Evolutionary conservation across 2,888 invertebrate species (phyloP).

Genomic region (Philopedon plagiatum): DNA sequence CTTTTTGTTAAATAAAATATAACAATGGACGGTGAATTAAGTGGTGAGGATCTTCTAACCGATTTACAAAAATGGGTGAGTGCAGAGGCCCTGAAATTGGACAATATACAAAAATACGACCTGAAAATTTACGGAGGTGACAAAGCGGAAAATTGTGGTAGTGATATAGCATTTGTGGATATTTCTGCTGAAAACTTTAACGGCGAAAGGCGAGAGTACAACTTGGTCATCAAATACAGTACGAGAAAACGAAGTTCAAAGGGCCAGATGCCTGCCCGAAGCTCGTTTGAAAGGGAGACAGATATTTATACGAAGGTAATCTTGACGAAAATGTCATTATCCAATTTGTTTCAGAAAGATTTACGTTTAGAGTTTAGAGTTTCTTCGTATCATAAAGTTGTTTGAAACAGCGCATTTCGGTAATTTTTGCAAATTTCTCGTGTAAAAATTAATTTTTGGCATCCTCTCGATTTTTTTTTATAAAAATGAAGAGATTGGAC

Average conservation of each 20-base stretch:
- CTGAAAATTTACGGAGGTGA: conserved; percentile 47
- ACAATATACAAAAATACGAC: conserved; percentile 48
- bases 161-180: conserved; percentile 48
- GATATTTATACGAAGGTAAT: conserved; percentile 42
- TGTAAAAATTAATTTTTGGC: too few species aligned
- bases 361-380: too few species aligned
- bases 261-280: conserved; percentile 34
- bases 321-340: too few species aligned
- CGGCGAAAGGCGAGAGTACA: conserved; percentile 35
- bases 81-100: conserved; percentile 41
- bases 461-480: too few species aligned
- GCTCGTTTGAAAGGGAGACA: conserved; percentile 39
- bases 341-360: too few species aligned
- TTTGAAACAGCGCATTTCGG: too few species aligned
- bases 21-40: conserved; percentile 17
- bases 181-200: conserved; percentile 43
- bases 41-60: conserved; percentile 27
- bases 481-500: too few species aligned
- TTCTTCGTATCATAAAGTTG: too few species aligned
- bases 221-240: conserved; percentile 45
- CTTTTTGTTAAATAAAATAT: too few species aligned
- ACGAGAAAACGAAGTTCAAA: conserved; percentile 19
- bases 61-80: conserved; percentile 45
- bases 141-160: conserved; percentile 45
- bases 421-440: too few species aligned